These are phyloP conservation scores for Scolopax mira DNA, from an alignment of 2,113 vertebrate genomes.

Conservation along the genomic window DNA sequence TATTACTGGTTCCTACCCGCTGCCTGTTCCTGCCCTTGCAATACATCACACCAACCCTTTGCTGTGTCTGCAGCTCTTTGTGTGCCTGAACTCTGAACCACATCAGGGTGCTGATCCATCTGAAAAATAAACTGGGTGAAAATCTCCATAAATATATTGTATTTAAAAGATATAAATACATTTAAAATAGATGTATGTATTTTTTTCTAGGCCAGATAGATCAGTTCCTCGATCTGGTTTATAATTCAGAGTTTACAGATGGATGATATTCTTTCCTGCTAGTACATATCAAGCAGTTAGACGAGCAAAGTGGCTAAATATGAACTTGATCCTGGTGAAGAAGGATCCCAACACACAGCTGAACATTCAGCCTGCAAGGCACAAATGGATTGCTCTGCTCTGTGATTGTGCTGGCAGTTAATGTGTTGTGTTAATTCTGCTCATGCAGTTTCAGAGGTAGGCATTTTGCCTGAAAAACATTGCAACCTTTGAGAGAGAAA, in stretches of 20 bases:
- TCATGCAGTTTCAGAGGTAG: not conserved
- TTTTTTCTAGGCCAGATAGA: not conserved
- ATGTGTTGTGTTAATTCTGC: not conserved
- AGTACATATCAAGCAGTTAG: not conserved
- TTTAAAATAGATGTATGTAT: not conserved
- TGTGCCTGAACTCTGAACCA: not conserved
- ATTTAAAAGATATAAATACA: not conserved
- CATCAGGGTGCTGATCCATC: not conserved
- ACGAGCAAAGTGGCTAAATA: not conserved
- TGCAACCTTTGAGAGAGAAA: not conserved
- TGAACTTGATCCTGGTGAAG: not conserved
- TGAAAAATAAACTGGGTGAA: not conserved
- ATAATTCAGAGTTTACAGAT: not conserved
- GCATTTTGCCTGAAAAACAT: not conserved
- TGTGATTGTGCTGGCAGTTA: not conserved
- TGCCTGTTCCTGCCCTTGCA: not conserved
- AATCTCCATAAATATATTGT: not conserved
- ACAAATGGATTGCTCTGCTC: not conserved
- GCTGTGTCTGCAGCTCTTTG: not conserved
- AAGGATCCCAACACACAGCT: not conserved
- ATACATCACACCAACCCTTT: not conserved
- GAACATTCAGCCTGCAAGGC: not conserved
- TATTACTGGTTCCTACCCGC: constrained; percentile 20
- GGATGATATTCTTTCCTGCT: not conserved
- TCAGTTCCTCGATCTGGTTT: not conserved